Evolutionary conservation across 2,888 invertebrate species (phyloP), one percentile per base, ranked within the genome.

Genomic region (Tenthredo notha): DNA sequence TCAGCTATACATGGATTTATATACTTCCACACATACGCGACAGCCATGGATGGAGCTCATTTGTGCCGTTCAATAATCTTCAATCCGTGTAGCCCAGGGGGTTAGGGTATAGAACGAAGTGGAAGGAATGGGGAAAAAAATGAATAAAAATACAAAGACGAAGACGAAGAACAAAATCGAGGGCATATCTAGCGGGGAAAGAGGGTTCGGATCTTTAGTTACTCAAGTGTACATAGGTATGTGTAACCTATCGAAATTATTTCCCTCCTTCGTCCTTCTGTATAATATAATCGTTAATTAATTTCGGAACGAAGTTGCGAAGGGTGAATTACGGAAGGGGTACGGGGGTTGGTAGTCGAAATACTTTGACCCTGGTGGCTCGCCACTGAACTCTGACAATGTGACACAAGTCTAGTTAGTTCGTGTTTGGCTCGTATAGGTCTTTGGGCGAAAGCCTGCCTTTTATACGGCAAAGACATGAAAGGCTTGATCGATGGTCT

Each of bases 401-500:
- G 75, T 75, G 75, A 47, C 43, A 40, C 10, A 21, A 21, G 47
- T 75, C 75, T 37, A 75, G 47, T 40, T 47, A 75, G 75, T 54
- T 33, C n/a, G 54, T 18, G 21, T 77, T 40, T 33, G 77, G 77
- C 6, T 77, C 54, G n/a, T 74, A 9, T 61, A 43, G 77, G 29
- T 77, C 29, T 77, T 54, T 18, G 40, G 50, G 47, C 54, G 33
- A 33, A 47, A 77, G 77, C 29, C 15, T 33, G 70, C 54, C 61
- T 65, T 85, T 86, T 82, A 75, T 84, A 67, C 50, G 18, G 83
- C 40, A 65, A 70, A 29, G 80, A 86, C 67, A 78, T 29, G 84
- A 85, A 85, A 86, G 86, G 85, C 84, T 87, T 88, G 88, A 88
- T 88, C 87, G 88, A 88, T 88, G 85, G 85, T 86, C 85, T 61